Conservation (phyloP, 92 coral and sea anemone genomes). For the Actinostola sp. region DNA sequence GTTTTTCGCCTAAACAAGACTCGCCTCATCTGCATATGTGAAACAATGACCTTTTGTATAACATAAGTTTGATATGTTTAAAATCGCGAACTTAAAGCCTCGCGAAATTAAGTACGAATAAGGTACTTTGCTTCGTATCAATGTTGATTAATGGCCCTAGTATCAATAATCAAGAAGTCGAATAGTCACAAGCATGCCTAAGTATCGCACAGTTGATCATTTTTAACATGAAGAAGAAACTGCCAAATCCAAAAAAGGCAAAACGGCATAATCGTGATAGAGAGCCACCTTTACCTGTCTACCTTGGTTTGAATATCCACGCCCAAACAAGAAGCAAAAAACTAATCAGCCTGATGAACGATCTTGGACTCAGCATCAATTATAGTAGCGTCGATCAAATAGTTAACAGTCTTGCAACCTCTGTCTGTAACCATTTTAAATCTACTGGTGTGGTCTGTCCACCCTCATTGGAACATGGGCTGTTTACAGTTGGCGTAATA, state of each 20-base stretch:
- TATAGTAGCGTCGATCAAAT: constrained; percentile 23
- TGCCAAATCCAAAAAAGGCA: neutral
- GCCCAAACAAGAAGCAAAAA: constrained; percentile 54
- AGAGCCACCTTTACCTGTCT: constrained; percentile 43
- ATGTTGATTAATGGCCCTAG: constrained; percentile 34
- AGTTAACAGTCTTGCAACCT: constrained; percentile 12
- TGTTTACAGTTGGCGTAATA: constrained; percentile 39
- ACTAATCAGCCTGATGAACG: constrained; percentile 22
- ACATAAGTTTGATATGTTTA: constrained; percentile 42
- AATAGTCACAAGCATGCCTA: constrained; percentile 37
- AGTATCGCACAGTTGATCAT: constrained; percentile 36
- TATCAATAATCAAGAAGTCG: constrained; percentile 26
- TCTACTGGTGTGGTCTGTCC: constrained; percentile 43
- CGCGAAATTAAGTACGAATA: too few species aligned
- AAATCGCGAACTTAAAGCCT: constrained; percentile 6
- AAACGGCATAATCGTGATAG: constrained; percentile 20
- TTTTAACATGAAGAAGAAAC: constrained; percentile 11
- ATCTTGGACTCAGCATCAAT: constrained; percentile 23
- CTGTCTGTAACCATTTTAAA: constrained; percentile 39
- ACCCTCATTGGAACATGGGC: constrained; percentile 10
- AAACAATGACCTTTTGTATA: too few species aligned
- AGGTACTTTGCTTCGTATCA: constrained; percentile 29
- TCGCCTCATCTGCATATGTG: too few species aligned
- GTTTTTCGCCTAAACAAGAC: too few species aligned
- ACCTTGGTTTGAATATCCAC: constrained; percentile 39